A percentile compares a stretch with the other conserved stretches of the same genome.
Conservation (phyloP, 2,113 vertebrate genomes). For the Bagarius yarrelli region DNA sequence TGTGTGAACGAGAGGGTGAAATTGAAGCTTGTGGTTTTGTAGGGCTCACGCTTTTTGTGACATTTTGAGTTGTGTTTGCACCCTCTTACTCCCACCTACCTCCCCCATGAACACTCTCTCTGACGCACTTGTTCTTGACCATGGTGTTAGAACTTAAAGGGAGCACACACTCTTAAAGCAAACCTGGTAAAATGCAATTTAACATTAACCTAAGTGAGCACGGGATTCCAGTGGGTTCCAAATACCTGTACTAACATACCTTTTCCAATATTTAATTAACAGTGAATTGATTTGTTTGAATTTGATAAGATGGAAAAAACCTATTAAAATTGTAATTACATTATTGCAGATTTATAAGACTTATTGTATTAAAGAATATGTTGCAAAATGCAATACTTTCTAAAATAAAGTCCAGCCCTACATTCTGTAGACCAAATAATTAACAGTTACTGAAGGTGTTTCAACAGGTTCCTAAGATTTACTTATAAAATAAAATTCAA, state of each 20-base stretch:
- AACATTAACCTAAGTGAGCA: background rate
- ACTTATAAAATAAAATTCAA: no score
- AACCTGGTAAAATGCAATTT: background rate
- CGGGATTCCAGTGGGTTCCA: background rate
- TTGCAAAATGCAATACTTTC: no score
- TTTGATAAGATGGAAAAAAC: no score
- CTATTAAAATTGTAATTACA: no score
- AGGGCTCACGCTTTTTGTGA: constrained; percentile 1
- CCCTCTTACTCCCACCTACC: background rate
- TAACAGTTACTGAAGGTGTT: no score
- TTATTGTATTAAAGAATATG: no score
- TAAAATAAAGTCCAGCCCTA: no score
- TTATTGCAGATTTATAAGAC: no score
- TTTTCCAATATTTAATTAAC: no score
- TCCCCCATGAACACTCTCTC: constrained; percentile 3
- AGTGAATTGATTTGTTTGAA: no score
- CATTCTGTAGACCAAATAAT: no score
- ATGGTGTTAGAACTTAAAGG: background rate
- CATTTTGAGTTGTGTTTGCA: constrained; percentile 42
- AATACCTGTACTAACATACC: background rate
- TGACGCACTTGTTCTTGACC: constrained; percentile 46
- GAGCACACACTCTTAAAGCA: background rate
- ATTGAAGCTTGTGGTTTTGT: constrained; percentile 26
- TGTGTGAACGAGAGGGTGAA: constrained; percentile 28
- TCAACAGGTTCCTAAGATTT: no score